Conservation (phyloP, 1,140 invertebrate species). For the Sarcophaga bullata region DNA sequence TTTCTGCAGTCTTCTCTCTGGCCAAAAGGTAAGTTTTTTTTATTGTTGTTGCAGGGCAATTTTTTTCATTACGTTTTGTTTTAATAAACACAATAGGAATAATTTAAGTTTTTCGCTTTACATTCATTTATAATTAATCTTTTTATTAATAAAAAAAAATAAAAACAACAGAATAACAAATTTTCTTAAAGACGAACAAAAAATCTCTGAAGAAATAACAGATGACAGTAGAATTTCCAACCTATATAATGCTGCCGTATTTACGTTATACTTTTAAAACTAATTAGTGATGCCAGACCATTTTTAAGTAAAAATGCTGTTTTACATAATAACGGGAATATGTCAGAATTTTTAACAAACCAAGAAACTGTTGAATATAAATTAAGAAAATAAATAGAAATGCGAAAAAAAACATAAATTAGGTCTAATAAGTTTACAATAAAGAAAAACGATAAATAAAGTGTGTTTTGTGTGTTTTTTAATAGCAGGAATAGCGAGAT, state of each 20-base stretch:
- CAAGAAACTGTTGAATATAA: no score
- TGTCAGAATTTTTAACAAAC: no score
- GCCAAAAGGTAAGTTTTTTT: neutral
- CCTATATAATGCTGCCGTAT: neutral
- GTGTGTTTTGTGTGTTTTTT: no score
- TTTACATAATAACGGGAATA: no score
- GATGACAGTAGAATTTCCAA: neutral
- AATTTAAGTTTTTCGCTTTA: neutral
- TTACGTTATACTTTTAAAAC: no score
- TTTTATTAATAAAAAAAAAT: neutral
- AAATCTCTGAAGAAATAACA: neutral
- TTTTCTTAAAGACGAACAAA: conserved; percentile 5
- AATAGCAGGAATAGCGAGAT: no score
- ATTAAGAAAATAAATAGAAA: no score
- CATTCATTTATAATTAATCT: neutral
- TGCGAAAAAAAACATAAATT: no score
- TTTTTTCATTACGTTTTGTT: neutral
- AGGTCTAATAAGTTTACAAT: no score
- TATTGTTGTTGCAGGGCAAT: neutral
- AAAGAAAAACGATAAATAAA: no score
- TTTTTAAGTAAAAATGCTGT: no score
- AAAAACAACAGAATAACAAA: conserved; percentile 14
- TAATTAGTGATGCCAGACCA: neutral
- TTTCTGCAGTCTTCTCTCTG: neutral
- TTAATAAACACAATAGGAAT: neutral